Evolutionary conservation across 2,888 invertebrate genomes (phyloP).

Genomic region (Thymelicus acteon): DNA sequence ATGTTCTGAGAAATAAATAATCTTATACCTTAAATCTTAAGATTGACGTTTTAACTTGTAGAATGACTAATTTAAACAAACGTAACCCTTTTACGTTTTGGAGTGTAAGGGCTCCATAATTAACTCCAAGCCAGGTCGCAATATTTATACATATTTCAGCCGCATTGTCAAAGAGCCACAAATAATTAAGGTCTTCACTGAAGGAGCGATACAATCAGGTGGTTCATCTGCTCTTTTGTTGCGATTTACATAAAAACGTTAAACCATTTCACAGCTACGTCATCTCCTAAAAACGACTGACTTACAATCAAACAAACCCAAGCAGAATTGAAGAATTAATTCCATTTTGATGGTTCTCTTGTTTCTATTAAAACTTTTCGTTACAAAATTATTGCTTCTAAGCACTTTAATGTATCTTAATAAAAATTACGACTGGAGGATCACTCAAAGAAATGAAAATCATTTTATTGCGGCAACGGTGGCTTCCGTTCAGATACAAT

Average conservation of each 20-base stretch:
- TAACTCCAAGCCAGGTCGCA: too few relatives aligned
- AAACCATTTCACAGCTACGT: background rate
- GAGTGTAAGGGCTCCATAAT: too few relatives aligned
- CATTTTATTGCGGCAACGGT: conserved; percentile 69
- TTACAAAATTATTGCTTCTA: conserved; percentile 20
- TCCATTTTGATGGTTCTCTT: background rate
- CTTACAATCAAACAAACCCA: background rate
- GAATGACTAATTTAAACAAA: too few relatives aligned
- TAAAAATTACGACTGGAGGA: conserved; percentile 52
- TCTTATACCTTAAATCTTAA: too few relatives aligned
- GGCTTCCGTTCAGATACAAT: conserved; percentile 69
- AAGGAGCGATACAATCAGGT: too few relatives aligned
- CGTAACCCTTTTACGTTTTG: too few relatives aligned
- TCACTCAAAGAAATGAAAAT: conserved; percentile 72
- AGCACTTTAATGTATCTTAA: conserved; percentile 39
- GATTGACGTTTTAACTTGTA: too few relatives aligned
- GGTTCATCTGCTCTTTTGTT: too few relatives aligned
- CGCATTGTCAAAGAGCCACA: too few relatives aligned
- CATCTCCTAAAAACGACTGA: background rate
- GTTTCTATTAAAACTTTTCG: conserved; percentile 2
- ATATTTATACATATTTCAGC: too few relatives aligned
- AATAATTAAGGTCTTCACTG: too few relatives aligned
- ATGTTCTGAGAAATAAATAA: too few relatives aligned
- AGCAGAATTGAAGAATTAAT: background rate
- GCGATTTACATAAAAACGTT: background rate